phyloP scores from a whole-genome alignment of 2,888 invertebrate species.

The Nudaria mundana region DNA sequence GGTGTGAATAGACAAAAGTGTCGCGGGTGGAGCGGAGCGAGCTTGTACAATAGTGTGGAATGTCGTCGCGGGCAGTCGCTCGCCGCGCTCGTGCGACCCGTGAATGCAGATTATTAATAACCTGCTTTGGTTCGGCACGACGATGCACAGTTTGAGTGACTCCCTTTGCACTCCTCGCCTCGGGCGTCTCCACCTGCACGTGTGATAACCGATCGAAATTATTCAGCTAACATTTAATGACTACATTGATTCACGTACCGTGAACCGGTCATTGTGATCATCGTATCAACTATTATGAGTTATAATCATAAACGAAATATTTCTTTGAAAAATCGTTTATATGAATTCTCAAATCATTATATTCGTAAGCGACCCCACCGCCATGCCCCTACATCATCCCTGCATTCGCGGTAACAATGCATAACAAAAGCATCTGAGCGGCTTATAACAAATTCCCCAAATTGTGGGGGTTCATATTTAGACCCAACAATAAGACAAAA shows the following conservation, averaged over 20 bases:
- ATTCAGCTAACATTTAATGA: conserved; percentile 62
- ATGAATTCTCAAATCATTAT: conserved; percentile 54
- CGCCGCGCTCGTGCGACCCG: conserved; percentile 69
- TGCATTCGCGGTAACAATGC: conserved; percentile 52
- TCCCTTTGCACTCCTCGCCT: conserved; percentile 61
- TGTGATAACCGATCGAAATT: conserved; percentile 54
- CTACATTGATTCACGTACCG: conserved; percentile 40
- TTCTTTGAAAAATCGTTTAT: no score
- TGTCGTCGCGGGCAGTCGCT: conserved; percentile 72
- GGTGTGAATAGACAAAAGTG: conserved; percentile 79
- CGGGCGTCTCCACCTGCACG: conserved; percentile 70
- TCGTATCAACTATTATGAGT: no score
- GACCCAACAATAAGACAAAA: conserved; percentile 75
- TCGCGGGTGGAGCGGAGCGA: conserved; percentile 75
- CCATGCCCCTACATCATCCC: conserved; percentile 56
- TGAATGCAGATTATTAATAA: conserved; percentile 80
- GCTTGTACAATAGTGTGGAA: conserved; percentile 74
- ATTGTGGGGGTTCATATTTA: conserved; percentile 78
- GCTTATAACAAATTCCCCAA: conserved; percentile 79
- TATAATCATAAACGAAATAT: no score
- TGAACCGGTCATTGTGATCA: no score
- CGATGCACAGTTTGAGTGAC: conserved; percentile 43
- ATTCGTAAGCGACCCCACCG: conserved; percentile 45
- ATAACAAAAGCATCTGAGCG: conserved; percentile 68
- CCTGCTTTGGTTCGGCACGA: conserved; percentile 61